Percentiles rank a stretch among this genome's conserved stretches.
Conservation (phyloP, 1,140 invertebrate genomes). For the Hycleus phaleratus region DNA sequence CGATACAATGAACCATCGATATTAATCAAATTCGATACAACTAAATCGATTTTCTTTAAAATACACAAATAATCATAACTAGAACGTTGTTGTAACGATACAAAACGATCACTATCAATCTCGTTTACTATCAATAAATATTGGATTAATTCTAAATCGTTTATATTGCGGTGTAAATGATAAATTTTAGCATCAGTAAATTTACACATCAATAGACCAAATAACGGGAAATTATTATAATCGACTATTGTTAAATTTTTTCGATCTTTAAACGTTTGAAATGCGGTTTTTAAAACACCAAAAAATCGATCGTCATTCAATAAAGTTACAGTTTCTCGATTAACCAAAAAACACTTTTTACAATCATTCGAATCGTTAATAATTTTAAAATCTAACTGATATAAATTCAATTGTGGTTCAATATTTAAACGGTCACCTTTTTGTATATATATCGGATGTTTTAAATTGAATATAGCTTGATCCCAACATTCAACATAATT, state of each 20-base stretch:
- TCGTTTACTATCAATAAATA: conserved; percentile 39
- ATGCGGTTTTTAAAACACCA: conserved; percentile 35
- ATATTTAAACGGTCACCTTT: conserved; percentile 39
- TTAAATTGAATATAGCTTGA: conserved; percentile 58
- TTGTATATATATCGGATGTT: conserved; percentile 37
- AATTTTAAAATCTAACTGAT: conserved; percentile 17
- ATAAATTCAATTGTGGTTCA: conserved; percentile 42
- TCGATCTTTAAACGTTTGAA: conserved; percentile 37
- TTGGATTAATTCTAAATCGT: conserved; percentile 37
- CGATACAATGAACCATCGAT: neutral
- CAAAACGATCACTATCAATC: conserved; percentile 21
- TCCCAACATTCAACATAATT: conserved; percentile 62
- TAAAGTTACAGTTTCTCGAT: conserved; percentile 45
- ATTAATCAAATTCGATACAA: neutral
- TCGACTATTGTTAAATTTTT: conserved; percentile 37
- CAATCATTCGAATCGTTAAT: conserved; percentile 19
- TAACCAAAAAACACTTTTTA: conserved; percentile 36
- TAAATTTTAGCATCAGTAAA: conserved; percentile 35
- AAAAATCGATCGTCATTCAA: conserved; percentile 49
- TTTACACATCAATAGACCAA: conserved; percentile 44
- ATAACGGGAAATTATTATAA: conserved; percentile 43
- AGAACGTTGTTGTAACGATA: too few species aligned
- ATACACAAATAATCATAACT: conserved; percentile 21
- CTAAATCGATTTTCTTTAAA: conserved; percentile 1
- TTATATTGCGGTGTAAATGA: conserved; percentile 39